Evolutionary conservation across 2,113 vertebrate genomes (phyloP), one percentile per base, ranked within the genome.

Genomic region (Bolborhynchus lineola): DNA sequence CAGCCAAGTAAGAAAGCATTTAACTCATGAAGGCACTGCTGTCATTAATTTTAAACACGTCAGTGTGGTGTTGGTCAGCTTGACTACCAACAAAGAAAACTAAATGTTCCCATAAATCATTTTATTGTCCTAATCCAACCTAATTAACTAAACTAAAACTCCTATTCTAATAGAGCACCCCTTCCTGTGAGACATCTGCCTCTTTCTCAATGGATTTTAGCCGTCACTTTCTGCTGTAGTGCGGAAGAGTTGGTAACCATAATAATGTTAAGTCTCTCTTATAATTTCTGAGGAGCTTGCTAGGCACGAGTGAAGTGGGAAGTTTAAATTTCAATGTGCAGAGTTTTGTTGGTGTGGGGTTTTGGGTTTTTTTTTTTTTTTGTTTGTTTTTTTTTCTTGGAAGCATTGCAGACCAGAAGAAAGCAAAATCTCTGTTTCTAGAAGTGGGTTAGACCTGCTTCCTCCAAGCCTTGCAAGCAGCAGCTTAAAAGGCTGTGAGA

Each of bases 81-180:
- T 70, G 16, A 52, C 92, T 95, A 65, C 86, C 74, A 84, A 96
- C 86, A 94, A 95, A 95, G 94, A 84, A 82, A 92, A 91, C 88
- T 42, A 52, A 95, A 95, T 72, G 88, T 96, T 93, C 83, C 83
- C 81, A 95, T 96, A 97, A 96, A 95, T 96, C 86, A 95, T 89
- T 78, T 81, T 84, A 91, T 97, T 96, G 96, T 96, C 93, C 95
- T 89, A 89, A 95, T 86, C 86, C 91, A 91, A 95, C 94, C 95
- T 95, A 93, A 96, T 96, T 97, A 93, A 86, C 79, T 62, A 47
- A 93, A 55, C 76, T 63, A 74, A 95, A 95, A 74, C 74, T 88
- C 50, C 42, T 63, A 11, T 96, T 93, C 88, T 81, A 59, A 55
- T 46, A 76, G 83, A 77, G 67, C 82, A 90, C 67, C 75, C 88